phyloP scores from a whole-genome alignment of 2,888 invertebrate genomes.

The Drosophila infuscata region DNA sequence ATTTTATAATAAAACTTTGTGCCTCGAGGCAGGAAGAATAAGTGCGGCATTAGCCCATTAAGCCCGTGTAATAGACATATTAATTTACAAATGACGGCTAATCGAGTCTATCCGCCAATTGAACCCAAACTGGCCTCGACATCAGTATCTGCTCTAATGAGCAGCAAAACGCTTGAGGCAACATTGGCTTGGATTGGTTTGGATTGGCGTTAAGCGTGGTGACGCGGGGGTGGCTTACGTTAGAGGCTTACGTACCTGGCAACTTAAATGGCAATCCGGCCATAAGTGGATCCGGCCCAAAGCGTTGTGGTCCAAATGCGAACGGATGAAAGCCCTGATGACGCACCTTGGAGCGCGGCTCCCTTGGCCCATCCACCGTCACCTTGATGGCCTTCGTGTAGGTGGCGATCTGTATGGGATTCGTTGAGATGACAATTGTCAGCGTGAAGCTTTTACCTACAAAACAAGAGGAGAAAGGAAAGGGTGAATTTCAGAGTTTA shows the following conservation, averaged over 20 bases:
- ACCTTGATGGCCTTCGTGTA: conserved; percentile 99
- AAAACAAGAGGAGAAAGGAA: conserved; percentile 59
- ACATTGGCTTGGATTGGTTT: conserved; percentile 16
- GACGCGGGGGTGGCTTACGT: background rate
- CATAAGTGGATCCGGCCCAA: conserved; percentile 92
- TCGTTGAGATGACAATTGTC: conserved; percentile 97
- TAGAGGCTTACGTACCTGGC: conserved; percentile 88
- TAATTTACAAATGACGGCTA: conserved; percentile 62
- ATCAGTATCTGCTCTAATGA: conserved; percentile 60
- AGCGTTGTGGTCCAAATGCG: conserved; percentile 93
- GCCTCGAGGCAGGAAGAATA: conserved; percentile 8
- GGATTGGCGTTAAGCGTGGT: background rate
- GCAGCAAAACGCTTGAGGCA: conserved; percentile 55
- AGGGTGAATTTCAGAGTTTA: conserved; percentile 6
- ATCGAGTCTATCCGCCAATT: conserved; percentile 23
- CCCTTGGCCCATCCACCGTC: conserved; percentile 99
- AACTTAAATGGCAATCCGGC: conserved; percentile 93
- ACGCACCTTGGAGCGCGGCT: conserved; percentile 96
- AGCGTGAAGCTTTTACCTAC: conserved; percentile 98
- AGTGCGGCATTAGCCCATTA: conserved; percentile 11
- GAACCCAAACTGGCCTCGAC: conserved; percentile 14
- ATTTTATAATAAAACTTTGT: background rate
- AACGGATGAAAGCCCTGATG: conserved; percentile 96
- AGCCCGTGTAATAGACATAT: conserved; percentile 51
- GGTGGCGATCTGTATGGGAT: conserved; percentile 98